phyloP scores from a whole-genome alignment of 2,888 invertebrate species.

The Folsomia manolachei region DNA sequence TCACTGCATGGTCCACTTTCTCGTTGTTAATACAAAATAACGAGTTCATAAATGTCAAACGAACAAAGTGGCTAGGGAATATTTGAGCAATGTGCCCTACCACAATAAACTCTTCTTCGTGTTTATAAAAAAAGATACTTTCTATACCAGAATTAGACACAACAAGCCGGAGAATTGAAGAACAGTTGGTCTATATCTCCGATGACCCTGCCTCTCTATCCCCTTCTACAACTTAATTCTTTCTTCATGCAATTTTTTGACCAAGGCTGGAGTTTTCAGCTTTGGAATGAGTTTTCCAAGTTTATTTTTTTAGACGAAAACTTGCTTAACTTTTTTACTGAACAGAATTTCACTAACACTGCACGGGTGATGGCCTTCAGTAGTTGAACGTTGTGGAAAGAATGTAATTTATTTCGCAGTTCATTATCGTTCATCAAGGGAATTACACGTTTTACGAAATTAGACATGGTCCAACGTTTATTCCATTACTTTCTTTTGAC shows the following conservation, averaged over 20 bases:
- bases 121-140: no score
- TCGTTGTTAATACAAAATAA: slow-evolving; percentile 17
- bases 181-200: no score
- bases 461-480: not conserved
- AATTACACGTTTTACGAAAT: slow-evolving; percentile 4
- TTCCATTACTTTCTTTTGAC: slow-evolving; percentile 9
- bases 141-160: no score
- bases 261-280: not conserved
- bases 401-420: not conserved
- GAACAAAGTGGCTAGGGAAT: slow-evolving; percentile 18
- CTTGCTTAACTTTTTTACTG: no score
- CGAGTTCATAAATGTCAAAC: slow-evolving; percentile 21
- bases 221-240: no score
- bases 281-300: not conserved
- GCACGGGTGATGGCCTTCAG: no score
- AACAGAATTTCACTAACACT: no score
- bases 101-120: not conserved
- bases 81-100: slow-evolving; percentile 11
- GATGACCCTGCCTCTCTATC: not conserved
- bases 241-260: no score
- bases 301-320: slow-evolving; percentile 5
- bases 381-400: no score
- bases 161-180: no score
- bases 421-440: slow-evolving; percentile 8
- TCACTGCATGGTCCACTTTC: not conserved